Evolutionary conservation across 2,888 invertebrate species (phyloP).

Genomic region (Euclidia mi): DNA sequence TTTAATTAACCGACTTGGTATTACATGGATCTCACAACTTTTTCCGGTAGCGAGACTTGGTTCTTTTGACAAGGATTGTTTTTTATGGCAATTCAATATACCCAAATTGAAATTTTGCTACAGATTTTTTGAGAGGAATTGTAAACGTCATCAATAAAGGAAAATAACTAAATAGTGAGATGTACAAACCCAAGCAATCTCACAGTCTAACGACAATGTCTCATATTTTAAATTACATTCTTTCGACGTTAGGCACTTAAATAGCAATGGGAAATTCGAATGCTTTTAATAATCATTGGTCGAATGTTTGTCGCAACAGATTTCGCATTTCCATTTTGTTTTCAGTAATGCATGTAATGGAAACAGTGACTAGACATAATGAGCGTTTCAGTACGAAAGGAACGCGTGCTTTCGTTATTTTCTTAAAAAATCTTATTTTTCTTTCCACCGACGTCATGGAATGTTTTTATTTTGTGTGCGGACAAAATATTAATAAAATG

Average conservation of each 20-base stretch:
- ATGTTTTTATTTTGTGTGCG: neutral
- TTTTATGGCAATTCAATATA: conserved; percentile 29
- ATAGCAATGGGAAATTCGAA: conserved; percentile 42
- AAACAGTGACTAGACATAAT: conserved; percentile 68
- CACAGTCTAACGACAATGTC: conserved; percentile 20
- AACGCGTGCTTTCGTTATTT: conserved; percentile 41
- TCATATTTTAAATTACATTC: conserved; percentile 36
- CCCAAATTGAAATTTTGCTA: conserved; percentile 26
- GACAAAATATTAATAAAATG: too few species aligned
- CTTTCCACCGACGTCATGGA: neutral
- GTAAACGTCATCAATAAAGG: conserved; percentile 12
- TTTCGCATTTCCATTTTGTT: conserved; percentile 65
- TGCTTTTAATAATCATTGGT: conserved; percentile 50
- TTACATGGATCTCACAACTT: too few species aligned
- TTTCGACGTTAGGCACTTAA: conserved; percentile 28
- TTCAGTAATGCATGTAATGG: conserved; percentile 68
- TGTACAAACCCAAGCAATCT: conserved; percentile 30
- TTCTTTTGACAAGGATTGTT: conserved; percentile 51
- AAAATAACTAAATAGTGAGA: conserved; percentile 25
- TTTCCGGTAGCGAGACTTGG: too few species aligned
- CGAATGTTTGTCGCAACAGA: conserved; percentile 49
- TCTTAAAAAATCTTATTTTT: conserved; percentile 22
- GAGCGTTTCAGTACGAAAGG: conserved; percentile 26
- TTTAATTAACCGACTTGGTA: too few species aligned
- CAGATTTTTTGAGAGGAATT: too few species aligned